Evolutionary conservation across 2,888 invertebrate species (phyloP), one percentile per base, ranked within the genome.

Genomic region (Digitonthophagus gazella): DNA sequence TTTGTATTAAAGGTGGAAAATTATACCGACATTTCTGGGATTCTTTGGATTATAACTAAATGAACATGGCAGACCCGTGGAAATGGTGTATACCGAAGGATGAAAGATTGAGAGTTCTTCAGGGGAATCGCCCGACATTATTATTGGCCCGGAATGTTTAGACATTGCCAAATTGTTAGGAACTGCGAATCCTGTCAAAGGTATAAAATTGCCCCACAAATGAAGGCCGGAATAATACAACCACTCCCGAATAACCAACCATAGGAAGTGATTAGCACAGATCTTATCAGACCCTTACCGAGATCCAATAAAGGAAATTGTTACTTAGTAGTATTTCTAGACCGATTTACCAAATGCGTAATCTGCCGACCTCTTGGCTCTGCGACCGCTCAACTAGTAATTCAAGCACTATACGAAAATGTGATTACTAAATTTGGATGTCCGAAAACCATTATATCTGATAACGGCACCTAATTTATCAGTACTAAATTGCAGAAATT

Each of bases 231-330:
- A 64, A 57, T 71, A 16, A 74, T 75, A 76, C 68, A 69, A 14
- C 71, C 68, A 8, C 64, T 68, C 2, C 11, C 15, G 3, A 69
- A 71, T 8, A 22, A 57, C 0, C 15, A 28, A 15, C 76, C 77
- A 1, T 78, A 76, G 76, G 28, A 76, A 4, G 74, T 71, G 0
- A 71, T 78, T 1, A 70, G 73, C 5, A 69, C 68, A 2, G 79
- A 80, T 64, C 28, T 79, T 0, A 71, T 79, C 15, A 78, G 76
- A 5, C 79, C 78, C 0, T 67, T 78, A 8, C 77, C 78, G 0
- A 58, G 75, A 2, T 78, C 76, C 5, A 67, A 57, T 1, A 71
- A 72, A 65, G 76, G 76, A 5, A 73, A 76, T 66, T 66, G 20
- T 1, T 75, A 72, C 54, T 66, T 77, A 5, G 58, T 78, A 6